Percentiles rank a stretch among this genome's conserved stretches.
Evolutionary conservation across 2,888 invertebrate genomes (phyloP).

Genomic region (Mimas tiliae): DNA sequence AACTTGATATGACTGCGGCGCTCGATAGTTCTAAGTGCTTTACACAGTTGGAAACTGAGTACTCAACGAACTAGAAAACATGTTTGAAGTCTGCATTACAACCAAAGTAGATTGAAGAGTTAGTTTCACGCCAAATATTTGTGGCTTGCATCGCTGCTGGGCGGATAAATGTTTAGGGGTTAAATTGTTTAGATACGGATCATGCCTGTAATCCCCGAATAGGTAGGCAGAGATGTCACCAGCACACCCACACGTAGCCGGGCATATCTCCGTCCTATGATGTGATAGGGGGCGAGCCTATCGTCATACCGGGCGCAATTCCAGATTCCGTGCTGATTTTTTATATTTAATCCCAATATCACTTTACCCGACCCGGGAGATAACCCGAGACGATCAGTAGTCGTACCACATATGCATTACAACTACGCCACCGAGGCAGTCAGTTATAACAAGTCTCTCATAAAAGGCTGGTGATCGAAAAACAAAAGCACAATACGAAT

Average conservation of each 20-base stretch:
- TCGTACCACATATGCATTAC: no score
- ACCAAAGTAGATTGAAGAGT: neutral
- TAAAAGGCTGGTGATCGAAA: neutral
- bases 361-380: no score
- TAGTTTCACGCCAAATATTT: neutral
- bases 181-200: neutral
- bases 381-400: no score
- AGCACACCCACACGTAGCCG: no score
- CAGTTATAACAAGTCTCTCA: neutral
- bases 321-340: no score
- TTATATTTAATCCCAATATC: no score
- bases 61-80: conserved; percentile 8
- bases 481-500: conserved; percentile 9
- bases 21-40: conserved; percentile 18
- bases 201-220: no score
- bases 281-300: no score
- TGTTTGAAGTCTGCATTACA: neutral
- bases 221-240: no score
- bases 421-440: no score
- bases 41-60: neutral
- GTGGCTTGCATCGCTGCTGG: neutral
- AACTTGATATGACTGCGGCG: neutral
- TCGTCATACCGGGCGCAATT: no score
- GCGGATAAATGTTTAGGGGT: neutral
- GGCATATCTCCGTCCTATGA: no score